phyloP scores from a whole-genome alignment of 1,140 invertebrate species.

The Drosophila grimshawi region DNA sequence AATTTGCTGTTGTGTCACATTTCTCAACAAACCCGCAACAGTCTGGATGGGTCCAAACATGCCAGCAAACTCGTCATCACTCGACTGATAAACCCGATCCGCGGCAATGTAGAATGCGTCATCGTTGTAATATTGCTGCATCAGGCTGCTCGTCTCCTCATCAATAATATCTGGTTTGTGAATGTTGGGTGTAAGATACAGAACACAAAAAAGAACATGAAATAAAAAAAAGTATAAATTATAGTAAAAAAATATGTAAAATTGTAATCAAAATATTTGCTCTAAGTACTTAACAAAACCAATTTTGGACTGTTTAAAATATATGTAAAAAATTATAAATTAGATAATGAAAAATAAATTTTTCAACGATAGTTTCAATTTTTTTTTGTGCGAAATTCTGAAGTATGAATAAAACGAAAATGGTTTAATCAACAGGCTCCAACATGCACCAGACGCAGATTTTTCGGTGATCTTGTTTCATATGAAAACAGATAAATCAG shows the following conservation, averaged over 20 bases:
- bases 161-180: constrained; percentile 68
- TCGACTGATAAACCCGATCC: constrained; percentile 80
- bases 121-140: constrained; percentile 82
- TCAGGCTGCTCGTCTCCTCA: constrained; percentile 67
- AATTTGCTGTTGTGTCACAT: constrained; percentile 32
- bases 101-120: constrained; percentile 82
- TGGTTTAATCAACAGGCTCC: too few species aligned
- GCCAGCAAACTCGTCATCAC: constrained; percentile 81
- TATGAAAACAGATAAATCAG: constrained; percentile 8
- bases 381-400: neutral
- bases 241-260: constrained; percentile 16
- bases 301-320: constrained; percentile 5
- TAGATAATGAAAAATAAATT: constrained; percentile 15
- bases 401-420: too few species aligned
- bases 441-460: neutral
- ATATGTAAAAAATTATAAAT: constrained; percentile 21
- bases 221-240: constrained; percentile 24
- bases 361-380: neutral
- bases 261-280: constrained; percentile 4
- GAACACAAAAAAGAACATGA: constrained; percentile 12
- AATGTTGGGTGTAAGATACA: neutral
- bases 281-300: neutral
- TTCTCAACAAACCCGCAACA: constrained; percentile 73
- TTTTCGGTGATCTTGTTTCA: constrained; percentile 1
- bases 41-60: constrained; percentile 83